These are phyloP conservation scores for Pangasius krempfi DNA, from an alignment of 2,797 vertebrate genomes.

Conservation along the genomic window DNA sequence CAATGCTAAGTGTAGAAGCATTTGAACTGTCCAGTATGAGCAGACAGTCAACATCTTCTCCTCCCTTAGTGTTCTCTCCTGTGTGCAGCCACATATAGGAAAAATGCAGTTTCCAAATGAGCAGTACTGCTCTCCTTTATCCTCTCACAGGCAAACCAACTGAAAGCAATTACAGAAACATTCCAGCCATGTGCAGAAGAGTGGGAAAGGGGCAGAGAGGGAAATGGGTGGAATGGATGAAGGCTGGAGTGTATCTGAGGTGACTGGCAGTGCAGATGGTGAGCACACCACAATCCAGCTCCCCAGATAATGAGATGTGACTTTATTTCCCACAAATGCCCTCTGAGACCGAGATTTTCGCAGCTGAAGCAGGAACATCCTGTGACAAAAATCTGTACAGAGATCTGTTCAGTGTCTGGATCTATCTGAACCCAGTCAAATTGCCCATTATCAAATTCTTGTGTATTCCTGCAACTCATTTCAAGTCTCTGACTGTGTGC, in stretches of 20 bases:
- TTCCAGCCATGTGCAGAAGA: conserved; percentile 65
- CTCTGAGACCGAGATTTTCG: conserved; percentile 19
- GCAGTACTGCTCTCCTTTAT: conserved; percentile 34
- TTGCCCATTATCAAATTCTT: conserved; percentile 32
- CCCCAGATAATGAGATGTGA: conserved; percentile 33
- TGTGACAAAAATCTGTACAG: conserved; percentile 33
- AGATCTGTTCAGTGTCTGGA: conserved; percentile 33
- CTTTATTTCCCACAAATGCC: conserved; percentile 38
- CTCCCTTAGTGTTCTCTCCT: not conserved
- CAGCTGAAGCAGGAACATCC: conserved; percentile 29
- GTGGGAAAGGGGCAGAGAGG: conserved; percentile 47
- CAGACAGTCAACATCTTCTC: conserved; percentile 16
- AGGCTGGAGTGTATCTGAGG: conserved; percentile 62
- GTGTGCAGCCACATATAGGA: conserved; percentile 7
- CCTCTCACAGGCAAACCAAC: conserved; percentile 63
- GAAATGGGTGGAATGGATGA: conserved; percentile 42
- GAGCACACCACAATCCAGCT: conserved; percentile 15
- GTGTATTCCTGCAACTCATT: conserved; percentile 29
- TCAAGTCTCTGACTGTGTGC: conserved; percentile 12
- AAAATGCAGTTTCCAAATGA: conserved; percentile 32
- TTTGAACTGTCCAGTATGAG: not conserved
- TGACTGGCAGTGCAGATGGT: conserved; percentile 51
- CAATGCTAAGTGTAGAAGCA: not conserved
- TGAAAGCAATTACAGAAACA: conserved; percentile 69
- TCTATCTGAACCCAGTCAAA: conserved; percentile 32